These are phyloP conservation scores for Ornithoptera priamus DNA, from an alignment of 2,888 invertebrate species.

Conservation along the genomic window DNA sequence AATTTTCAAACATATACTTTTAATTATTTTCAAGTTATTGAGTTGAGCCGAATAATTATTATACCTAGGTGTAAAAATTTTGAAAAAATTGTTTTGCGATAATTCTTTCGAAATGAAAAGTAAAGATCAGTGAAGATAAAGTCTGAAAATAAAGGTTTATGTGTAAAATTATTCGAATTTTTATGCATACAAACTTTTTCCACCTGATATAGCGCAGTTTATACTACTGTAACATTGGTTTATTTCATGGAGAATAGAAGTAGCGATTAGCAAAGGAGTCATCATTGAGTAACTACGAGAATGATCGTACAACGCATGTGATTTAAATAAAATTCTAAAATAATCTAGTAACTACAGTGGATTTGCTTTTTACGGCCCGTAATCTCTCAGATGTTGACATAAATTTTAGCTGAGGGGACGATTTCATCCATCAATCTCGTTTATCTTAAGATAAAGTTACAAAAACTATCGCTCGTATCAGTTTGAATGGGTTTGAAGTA, in stretches of 20 bases:
- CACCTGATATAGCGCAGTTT: no score
- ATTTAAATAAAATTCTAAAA: background rate
- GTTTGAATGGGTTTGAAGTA: background rate
- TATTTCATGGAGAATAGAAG: background rate
- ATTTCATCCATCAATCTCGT: conserved; percentile 21
- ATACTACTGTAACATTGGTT: no score
- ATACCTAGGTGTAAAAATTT: no score
- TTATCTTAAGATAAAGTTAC: conserved; percentile 26
- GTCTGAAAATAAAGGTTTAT: no score
- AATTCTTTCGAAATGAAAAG: background rate
- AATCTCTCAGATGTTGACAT: conserved; percentile 9
- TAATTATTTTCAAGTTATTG: background rate
- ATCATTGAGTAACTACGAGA: background rate
- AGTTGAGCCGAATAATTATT: no score
- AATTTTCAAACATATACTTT: background rate
- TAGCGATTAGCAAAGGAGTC: background rate
- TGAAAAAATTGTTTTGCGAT: no score
- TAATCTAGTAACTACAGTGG: background rate
- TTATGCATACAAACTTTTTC: no score
- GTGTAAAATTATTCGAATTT: background rate
- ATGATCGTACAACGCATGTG: background rate
- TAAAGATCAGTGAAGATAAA: background rate
- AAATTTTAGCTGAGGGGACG: conserved; percentile 6
- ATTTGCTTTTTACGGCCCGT: conserved; percentile 1
- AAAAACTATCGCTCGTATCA: background rate